phyloP scores from a whole-genome alignment of 2,113 vertebrate species.

The Oncorhynchus nerka region DNA sequence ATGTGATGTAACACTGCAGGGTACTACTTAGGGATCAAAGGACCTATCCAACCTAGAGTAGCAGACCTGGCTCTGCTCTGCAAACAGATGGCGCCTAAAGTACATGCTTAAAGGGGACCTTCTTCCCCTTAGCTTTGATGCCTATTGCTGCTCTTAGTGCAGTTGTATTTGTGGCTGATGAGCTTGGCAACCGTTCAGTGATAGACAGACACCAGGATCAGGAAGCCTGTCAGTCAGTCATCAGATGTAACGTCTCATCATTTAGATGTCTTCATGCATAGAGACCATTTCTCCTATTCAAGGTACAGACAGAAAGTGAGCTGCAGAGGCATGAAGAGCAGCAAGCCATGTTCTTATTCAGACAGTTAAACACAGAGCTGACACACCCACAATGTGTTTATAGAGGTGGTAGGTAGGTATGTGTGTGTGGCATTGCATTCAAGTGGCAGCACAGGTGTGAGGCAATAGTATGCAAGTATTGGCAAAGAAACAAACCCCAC shows the following conservation, averaged over 20 bases:
- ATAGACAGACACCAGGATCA: neutral
- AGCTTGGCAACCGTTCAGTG: too few relatives aligned
- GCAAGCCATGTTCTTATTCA: conserved; percentile 30
- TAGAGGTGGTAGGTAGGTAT: conserved; percentile 3
- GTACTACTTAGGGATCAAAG: neutral
- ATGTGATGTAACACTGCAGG: neutral
- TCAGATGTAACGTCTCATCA: neutral
- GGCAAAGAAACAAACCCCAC: conserved; percentile 33
- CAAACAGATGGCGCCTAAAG: conserved; percentile 3
- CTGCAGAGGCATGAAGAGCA: conserved; percentile 14
- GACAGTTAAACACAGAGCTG: conserved; percentile 19
- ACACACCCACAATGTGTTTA: conserved; percentile 10
- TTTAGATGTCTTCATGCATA: neutral
- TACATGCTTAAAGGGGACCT: too few relatives aligned
- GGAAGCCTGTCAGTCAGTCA: neutral
- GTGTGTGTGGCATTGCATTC: neutral
- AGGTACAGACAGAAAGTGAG: too few relatives aligned
- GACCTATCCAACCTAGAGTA: neutral
- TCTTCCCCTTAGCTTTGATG: too few relatives aligned
- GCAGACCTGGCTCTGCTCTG: neutral
- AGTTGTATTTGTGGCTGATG: too few relatives aligned
- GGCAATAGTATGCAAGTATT: conserved; percentile 30
- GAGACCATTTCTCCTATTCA: neutral
- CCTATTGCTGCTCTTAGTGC: too few relatives aligned
- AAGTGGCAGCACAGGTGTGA: conserved; percentile 25